Conservation (phyloP, 2,797 vertebrate genomes). For the Xenentodon cancila region DNA sequence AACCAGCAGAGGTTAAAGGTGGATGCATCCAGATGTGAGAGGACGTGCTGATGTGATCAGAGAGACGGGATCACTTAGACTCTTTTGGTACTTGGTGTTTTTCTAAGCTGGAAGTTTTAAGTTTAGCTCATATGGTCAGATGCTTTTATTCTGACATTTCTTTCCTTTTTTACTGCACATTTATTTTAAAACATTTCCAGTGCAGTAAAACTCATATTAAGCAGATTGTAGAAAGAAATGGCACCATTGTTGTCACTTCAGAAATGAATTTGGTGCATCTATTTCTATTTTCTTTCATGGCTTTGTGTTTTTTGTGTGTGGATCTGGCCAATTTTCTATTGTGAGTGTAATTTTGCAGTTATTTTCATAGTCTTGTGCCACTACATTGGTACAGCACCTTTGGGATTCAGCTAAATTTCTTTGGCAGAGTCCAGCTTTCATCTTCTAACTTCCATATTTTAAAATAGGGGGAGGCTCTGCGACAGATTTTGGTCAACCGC, state of each 20-base stretch:
- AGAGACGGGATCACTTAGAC: background rate
- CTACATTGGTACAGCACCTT: background rate
- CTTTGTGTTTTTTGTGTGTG: background rate
- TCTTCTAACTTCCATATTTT: conserved; percentile 50
- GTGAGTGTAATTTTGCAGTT: background rate
- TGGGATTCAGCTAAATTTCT: no score
- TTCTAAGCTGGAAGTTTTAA: background rate
- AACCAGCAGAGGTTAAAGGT: background rate
- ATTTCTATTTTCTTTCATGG: background rate
- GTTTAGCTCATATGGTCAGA: background rate
- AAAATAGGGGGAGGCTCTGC: conserved; percentile 92
- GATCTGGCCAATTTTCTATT: background rate
- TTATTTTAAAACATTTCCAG: background rate
- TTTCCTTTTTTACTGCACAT: background rate
- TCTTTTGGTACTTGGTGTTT: background rate
- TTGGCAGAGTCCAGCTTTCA: background rate
- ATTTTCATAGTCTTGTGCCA: conserved; percentile 10
- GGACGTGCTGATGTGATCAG: no score
- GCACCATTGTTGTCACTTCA: no score
- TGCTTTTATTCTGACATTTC: background rate
- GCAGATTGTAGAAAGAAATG: background rate
- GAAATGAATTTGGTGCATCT: background rate
- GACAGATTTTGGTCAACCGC: conserved; percentile 96
- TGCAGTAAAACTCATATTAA: background rate
- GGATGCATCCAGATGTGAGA: background rate